Base-by-base conservation (phyloP, 2,113 vertebrate species). In the Pomatostomus ruficeps region DNA sequence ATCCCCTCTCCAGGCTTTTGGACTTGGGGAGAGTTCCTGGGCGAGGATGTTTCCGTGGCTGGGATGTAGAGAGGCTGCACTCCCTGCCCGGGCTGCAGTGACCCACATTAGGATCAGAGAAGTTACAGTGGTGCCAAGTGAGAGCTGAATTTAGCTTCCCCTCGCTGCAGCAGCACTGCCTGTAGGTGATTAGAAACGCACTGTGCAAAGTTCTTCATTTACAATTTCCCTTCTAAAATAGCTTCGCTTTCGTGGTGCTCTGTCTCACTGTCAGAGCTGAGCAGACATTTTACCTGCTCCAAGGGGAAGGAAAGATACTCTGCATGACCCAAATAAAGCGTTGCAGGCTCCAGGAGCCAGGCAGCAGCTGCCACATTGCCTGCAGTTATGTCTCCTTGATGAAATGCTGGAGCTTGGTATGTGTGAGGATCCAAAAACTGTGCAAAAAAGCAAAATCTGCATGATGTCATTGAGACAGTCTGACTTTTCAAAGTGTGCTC, bases 291-390 rank as follows among this genome's bases (percentile, higher is more conserved):
- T 81, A 93, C 93, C 94, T 94, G 89, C 82, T 95, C 85, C 85
- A 93, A 85, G 88, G 91, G 68, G 78, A 90, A 91, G 46, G 58
- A 62, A 45, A 67, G 82, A 58, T n/a, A 43, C 59, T 59, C 7
- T 42, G 78, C 3, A 0, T 96, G 96, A 96, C 96, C 96, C 91
- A 96, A 79, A 96, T 96, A 95, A 72, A 94, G n/a, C 2, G 0
- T 45, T 58, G 76, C 70, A 51, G 85, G 79, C 89, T 86, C 68
- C 25, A 51, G 89, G 82, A 94, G 94, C 94, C 49, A 23, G 85
- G 76, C 24, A 91, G 88, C 93, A 95, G 91, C 95, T 97, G 95
- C 89, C 92, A 55, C 83, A 11, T 33, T 57, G 95, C 96, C 93
- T 94, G 82, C 85, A 88, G 96, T 38, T 29, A 78, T 2, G 65